Evolutionary conservation across 1,140 invertebrate genomes (phyloP).

Genomic region (Saxidomus purpurata): DNA sequence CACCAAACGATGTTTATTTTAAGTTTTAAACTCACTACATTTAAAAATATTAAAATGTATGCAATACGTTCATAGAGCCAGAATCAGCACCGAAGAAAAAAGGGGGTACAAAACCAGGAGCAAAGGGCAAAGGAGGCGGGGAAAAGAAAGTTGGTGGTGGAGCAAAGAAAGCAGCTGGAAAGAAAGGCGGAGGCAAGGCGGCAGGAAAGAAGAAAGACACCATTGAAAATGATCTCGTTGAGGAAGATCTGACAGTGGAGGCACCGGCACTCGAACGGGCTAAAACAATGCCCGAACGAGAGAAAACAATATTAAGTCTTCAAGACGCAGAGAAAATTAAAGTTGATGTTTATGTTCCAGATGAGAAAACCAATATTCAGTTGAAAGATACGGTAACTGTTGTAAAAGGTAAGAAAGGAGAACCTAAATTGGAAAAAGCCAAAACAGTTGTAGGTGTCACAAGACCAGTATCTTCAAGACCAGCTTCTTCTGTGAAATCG

Average conservation of each 20-base stretch:
- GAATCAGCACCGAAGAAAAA: neutral
- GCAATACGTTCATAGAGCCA: too few relatives aligned
- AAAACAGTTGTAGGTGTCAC: slow-evolving; percentile 39
- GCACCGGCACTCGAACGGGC: neutral
- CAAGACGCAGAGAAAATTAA: slow-evolving; percentile 56
- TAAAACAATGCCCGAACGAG: slow-evolving; percentile 57
- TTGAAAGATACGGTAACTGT: slow-evolving; percentile 54
- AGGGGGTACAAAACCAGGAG: neutral
- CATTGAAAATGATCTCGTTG: slow-evolving; percentile 6
- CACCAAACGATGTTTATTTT: too few relatives aligned
- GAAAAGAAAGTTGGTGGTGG: neutral
- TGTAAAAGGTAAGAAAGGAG: slow-evolving; percentile 32
- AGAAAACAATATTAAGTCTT: slow-evolving; percentile 50
- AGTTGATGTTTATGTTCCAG: slow-evolving; percentile 59
- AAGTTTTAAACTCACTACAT: too few relatives aligned
- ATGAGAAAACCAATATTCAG: slow-evolving; percentile 41
- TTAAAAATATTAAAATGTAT: too few relatives aligned
- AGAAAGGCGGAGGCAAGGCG: slow-evolving; percentile 2
- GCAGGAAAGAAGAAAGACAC: slow-evolving; percentile 4
- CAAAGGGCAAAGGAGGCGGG: neutral
- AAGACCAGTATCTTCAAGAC: neutral
- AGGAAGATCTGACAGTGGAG: neutral
- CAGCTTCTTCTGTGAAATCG: slow-evolving; percentile 1
- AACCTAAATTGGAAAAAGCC: slow-evolving; percentile 27
- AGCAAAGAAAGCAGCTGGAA: neutral